Conservation (phyloP, 2,113 vertebrate genomes). For the Epinephelus cyanopodus region DNA sequence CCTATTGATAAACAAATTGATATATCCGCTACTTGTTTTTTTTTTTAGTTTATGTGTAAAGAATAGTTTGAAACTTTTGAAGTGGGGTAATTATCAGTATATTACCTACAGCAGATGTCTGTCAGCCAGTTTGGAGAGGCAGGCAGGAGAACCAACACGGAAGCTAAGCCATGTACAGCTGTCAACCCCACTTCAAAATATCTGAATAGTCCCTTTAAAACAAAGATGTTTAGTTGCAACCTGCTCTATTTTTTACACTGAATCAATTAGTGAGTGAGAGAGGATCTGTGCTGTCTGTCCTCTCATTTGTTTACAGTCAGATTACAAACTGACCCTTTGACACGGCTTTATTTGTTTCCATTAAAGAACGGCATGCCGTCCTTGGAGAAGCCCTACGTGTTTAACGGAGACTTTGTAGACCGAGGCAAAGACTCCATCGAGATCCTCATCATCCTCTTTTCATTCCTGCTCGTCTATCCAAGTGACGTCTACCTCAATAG, state of each 20-base stretch:
- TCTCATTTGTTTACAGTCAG: neutral
- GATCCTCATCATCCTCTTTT: slow-evolving; percentile 92
- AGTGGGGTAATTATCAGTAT: neutral
- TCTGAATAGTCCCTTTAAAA: neutral
- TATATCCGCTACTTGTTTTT: neutral
- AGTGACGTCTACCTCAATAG: slow-evolving; percentile 93
- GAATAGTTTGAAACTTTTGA: neutral
- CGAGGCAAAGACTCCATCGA: slow-evolving; percentile 93
- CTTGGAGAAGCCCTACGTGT: slow-evolving; percentile 91
- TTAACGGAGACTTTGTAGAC: slow-evolving; percentile 97
- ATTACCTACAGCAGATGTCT: no score
- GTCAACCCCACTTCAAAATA: no score
- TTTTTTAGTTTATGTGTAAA: no score
- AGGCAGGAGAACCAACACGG: no score
- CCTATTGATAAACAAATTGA: neutral
- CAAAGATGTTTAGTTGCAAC: no score
- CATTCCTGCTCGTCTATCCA: slow-evolving; percentile 93
- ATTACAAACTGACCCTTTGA: neutral
- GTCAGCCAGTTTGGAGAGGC: no score
- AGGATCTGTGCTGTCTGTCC: neutral
- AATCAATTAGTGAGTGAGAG: neutral
- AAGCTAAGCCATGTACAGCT: no score
- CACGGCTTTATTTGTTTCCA: neutral
- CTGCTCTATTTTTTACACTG: neutral
- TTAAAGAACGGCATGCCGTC: slow-evolving; percentile 94